Evolutionary conservation across 2,797 vertebrate species (phyloP), one percentile per base, ranked within the genome.

Genomic region (Propithecus deckenii): DNA sequence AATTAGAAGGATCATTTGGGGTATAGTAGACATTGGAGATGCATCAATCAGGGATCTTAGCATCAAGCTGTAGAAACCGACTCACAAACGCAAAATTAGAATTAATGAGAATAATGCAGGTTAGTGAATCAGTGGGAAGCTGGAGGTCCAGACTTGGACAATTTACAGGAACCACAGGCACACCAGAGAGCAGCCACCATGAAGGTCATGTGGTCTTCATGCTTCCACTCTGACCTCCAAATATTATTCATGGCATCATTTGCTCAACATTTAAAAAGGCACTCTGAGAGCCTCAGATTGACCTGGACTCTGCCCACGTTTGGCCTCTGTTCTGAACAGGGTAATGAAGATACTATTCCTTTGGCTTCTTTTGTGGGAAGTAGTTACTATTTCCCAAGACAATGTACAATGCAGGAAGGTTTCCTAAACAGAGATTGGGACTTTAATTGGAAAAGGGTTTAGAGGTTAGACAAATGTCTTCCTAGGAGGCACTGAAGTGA

Each of bases 341-440:
- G 9, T 61, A 59, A 25, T 74, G 41, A 81, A 65, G 43, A 32
- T 32, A 23, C 46, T 46, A 46, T 4, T 48, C 12, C 30, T 71
- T 61, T 86, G 67, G 32, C 25, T 93, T 96, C 78, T 12, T 92
- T 65, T 71, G 52, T 41, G 30, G 50, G 12, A 81, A 9, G 2
- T 14, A 38, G 57, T 50, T 7, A 55, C 57, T 67, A 9, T 91
- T 96, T 93, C 50, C 65, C 30, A 81, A 61, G 35, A 48, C 50
- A 20, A 2, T 35, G 9, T 87, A 4, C 35, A 55, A 1, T 30
- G 18, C n/a, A 8, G 23, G 20, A 43, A 41, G 35, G 52, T 69
- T 20, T 52, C 55, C 23, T 57, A 48, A 71, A 43, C 25, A 71
- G 52, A 92, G 22, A 35, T 13, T 63, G 13, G 65, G 32, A 35